phyloP scores from a whole-genome alignment of 2,113 vertebrate species.

The Protobothrops flavoviridis region DNA sequence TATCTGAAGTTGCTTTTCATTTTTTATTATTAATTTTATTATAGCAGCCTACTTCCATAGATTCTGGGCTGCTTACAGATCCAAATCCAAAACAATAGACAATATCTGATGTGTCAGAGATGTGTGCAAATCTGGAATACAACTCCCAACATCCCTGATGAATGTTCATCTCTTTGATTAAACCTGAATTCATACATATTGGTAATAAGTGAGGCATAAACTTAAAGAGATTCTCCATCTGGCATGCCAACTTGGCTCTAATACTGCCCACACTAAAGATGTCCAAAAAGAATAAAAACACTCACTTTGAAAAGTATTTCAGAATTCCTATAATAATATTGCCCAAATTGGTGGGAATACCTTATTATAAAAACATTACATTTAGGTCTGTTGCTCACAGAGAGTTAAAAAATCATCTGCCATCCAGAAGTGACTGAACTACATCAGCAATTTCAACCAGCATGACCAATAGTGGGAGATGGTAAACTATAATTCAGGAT shows the following conservation, averaged over 20 bases:
- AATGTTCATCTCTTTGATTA: background rate
- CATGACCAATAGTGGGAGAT: background rate
- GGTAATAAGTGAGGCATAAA: background rate
- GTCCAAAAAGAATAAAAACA: background rate
- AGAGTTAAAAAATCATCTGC: background rate
- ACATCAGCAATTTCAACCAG: background rate
- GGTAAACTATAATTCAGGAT: background rate
- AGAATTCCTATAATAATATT: background rate
- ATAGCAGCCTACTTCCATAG: background rate
- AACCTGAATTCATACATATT: background rate
- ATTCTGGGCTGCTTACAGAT: background rate
- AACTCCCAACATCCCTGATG: background rate
- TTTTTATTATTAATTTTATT: background rate
- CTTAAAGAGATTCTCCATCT: background rate
- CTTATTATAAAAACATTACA: background rate
- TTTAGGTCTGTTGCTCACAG: background rate
- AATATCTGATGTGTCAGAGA: background rate
- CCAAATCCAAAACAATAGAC: background rate
- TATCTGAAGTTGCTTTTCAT: background rate
- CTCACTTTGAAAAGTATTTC: background rate
- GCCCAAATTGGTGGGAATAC: background rate
- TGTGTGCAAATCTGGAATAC: background rate
- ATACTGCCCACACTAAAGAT: background rate
- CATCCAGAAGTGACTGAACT: background rate
- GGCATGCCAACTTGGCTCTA: background rate